Conservation (phyloP, 2,113 vertebrate genomes). For the Xiphophorus hellerii region DNA sequence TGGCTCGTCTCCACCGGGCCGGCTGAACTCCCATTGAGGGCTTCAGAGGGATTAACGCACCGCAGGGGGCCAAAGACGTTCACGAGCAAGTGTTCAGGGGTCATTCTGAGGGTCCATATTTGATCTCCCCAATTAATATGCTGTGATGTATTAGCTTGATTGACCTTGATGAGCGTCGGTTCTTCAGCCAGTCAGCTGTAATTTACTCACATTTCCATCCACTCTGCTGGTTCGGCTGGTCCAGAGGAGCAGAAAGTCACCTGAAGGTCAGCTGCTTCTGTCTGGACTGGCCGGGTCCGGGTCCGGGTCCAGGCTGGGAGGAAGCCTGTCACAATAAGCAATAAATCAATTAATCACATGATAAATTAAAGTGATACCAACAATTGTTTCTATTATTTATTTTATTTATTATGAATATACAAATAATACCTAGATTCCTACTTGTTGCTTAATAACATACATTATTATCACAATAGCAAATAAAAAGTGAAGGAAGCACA, state of each 20-base stretch:
- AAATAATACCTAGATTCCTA: too few relatives aligned
- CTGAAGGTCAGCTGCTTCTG: conserved; percentile 39
- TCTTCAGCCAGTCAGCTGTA: conserved; percentile 38
- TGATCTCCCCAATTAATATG: conserved; percentile 58
- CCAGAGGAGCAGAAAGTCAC: conserved; percentile 28
- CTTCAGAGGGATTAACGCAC: conserved; percentile 67
- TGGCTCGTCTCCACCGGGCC: conserved; percentile 64
- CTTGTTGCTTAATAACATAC: too few relatives aligned
- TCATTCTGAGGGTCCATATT: conserved; percentile 63
- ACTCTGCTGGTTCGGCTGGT: conserved; percentile 11
- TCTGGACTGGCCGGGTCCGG: conserved; percentile 2
- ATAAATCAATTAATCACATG: too few relatives aligned
- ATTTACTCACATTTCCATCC: conserved; percentile 33
- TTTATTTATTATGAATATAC: too few relatives aligned
- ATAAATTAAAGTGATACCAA: too few relatives aligned
- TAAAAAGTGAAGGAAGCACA: too few relatives aligned
- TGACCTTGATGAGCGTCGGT: conserved; percentile 36
- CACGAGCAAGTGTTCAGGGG: conserved; percentile 65
- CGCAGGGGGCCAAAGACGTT: conserved; percentile 54
- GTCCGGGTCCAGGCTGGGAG: too few relatives aligned
- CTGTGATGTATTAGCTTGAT: conserved; percentile 53
- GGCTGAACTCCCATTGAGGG: conserved; percentile 59
- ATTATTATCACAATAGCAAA: too few relatives aligned
- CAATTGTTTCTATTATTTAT: too few relatives aligned
- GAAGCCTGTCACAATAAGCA: too few relatives aligned